Evolutionary conservation across 2,888 invertebrate species (phyloP), one percentile per base, ranked within the genome.

Genomic region (Blera fallax): DNA sequence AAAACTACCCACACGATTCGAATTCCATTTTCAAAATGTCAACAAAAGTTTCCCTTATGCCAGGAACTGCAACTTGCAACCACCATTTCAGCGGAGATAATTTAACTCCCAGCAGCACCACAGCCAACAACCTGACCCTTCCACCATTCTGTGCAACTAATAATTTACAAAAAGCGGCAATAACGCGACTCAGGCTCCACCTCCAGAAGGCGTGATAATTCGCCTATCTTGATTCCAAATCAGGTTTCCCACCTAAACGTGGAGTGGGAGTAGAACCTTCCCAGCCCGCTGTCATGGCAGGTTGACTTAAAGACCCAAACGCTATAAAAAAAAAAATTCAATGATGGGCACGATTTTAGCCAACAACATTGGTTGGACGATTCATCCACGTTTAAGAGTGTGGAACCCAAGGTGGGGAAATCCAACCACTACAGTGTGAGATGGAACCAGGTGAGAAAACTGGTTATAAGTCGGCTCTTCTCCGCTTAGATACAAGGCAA

Each of bases 201-300:
- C 85, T 73, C 40, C 65, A 5, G 70, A 72, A 85, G 85, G 81
- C 81, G 85, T 81, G 77, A 81, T 85, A 85, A 72, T 81, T 50
- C 76, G 48, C 54, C 21, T 77, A 85, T 81, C 85, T 72, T 29
- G 77, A 77, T 48, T 76, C 69, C 54, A 67, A 67, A 77, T 81
- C 80, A 72, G 81, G 76, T 85, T 85, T 77, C 40, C 69, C 80
- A 80, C 70, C 54, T 84, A 14, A 21, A 21, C 21, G 7, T 29
- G 37, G 45, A 80, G 74, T 70, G 45, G 80, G 83, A 80, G 62
- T 77, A 45, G 52, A 76, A 72, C n/a, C 45, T 43, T 64, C 34
- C 16, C 58, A 32, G 43, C 29, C 21, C 21, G 70, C 58, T 74
- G 74, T 80, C 62, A 84, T 79, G 80, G 84, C 74, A 80, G 79